Percentiles rank a stretch among this genome's conserved stretches.
These are phyloP conservation scores for Lamellibrachia columna DNA, from an alignment of 2,888 invertebrate species.

Conservation along the genomic window DNA sequence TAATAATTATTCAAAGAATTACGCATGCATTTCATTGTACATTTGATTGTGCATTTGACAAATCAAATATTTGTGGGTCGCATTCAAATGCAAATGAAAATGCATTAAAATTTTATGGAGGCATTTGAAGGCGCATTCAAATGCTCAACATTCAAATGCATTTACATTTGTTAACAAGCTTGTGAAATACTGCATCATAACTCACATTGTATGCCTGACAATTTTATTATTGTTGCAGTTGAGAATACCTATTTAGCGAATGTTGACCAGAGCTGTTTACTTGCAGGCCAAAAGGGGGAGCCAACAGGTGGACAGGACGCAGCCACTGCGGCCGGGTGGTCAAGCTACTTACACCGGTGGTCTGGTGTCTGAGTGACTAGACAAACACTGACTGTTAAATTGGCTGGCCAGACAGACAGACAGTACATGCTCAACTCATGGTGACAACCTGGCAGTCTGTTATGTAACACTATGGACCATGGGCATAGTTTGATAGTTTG, in stretches of 20 bases:
- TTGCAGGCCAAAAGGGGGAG: constrained; percentile 50
- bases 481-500: neutral
- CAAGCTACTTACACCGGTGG: constrained; percentile 62
- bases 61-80: too few species aligned
- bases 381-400: neutral
- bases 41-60: too few species aligned
- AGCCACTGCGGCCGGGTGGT: constrained; percentile 50
- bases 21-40: too few species aligned
- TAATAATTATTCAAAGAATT: too few species aligned
- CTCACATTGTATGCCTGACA: too few species aligned
- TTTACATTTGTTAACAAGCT: too few species aligned
- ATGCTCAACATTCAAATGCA: too few species aligned
- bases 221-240: neutral
- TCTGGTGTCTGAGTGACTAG: constrained; percentile 44
- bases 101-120: too few species aligned
- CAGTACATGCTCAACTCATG: neutral
- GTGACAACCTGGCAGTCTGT: neutral
- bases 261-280: neutral
- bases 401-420: neutral
- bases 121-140: too few species aligned
- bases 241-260: neutral
- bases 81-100: too few species aligned
- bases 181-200: too few species aligned
- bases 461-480: neutral
- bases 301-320: constrained; percentile 38